phyloP scores from a whole-genome alignment of 30 jellyfish, hydroid and myxozoan species.

The Chironex yamaguchii region DNA sequence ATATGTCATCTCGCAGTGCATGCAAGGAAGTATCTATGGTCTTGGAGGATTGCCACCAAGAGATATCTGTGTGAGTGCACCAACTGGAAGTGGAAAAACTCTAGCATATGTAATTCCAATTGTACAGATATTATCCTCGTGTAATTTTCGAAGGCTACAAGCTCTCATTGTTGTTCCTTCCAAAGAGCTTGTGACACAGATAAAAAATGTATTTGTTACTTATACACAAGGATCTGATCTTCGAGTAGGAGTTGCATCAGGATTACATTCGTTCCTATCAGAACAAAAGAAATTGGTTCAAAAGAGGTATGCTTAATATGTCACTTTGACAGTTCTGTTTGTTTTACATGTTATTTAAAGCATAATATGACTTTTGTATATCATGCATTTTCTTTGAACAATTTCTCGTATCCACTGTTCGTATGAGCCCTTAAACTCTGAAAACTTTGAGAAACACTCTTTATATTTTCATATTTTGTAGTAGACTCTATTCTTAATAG shows the following conservation, averaged over 20 bases:
- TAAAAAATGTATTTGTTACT: slow-evolving; percentile 53
- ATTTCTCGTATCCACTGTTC: too few relatives aligned
- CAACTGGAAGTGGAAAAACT: slow-evolving; percentile 98
- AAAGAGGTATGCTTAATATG: slow-evolving; percentile 47
- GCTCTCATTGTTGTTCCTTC: slow-evolving; percentile 82
- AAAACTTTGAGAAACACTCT: too few relatives aligned
- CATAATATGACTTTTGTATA: not conserved
- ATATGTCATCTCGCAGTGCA: slow-evolving; percentile 40
- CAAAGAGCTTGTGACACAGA: slow-evolving; percentile 90
- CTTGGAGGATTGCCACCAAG: slow-evolving; percentile 72
- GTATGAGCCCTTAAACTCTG: too few relatives aligned
- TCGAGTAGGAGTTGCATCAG: slow-evolving; percentile 80
- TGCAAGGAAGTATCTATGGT: slow-evolving; percentile 12
- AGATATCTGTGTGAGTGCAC: slow-evolving; percentile 93
- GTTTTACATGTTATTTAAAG: not conserved
- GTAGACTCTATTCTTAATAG: too few relatives aligned
- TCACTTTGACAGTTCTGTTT: too few relatives aligned
- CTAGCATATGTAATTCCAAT: slow-evolving; percentile 82
- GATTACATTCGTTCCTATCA: slow-evolving; percentile 71
- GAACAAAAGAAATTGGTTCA: slow-evolving; percentile 67
- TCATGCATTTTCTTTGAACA: not conserved
- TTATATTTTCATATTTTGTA: too few relatives aligned
- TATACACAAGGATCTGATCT: slow-evolving; percentile 66
- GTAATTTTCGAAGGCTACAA: slow-evolving; percentile 60
- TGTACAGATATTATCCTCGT: slow-evolving; percentile 56